Conservation (phyloP, 2,888 invertebrate genomes). For the Caenorhabditis sp. region DNA sequence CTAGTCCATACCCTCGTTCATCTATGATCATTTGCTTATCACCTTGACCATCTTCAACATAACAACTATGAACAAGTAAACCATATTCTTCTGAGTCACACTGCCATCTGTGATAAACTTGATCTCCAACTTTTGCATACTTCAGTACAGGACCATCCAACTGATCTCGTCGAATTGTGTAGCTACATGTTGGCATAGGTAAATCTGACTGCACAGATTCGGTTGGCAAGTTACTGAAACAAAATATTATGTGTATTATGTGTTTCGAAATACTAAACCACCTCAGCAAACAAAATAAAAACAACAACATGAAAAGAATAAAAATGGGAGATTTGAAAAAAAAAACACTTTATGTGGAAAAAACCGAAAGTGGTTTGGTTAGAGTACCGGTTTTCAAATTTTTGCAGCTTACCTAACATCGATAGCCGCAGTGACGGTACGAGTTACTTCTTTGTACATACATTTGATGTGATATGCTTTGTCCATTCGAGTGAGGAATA, state of each 20-base stretch:
- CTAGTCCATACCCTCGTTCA: conserved; percentile 60
- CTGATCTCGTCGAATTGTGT: conserved; percentile 70
- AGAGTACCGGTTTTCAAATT: not conserved
- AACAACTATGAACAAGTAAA: conserved; percentile 69
- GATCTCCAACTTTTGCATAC: conserved; percentile 70
- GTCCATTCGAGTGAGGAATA: conserved; percentile 70
- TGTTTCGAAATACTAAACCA: no score
- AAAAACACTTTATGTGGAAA: not conserved
- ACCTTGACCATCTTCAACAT: conserved; percentile 71
- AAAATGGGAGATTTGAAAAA: not conserved
- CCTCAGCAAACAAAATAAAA: not conserved
- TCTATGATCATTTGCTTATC: conserved; percentile 67
- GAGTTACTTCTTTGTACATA: conserved; percentile 66
- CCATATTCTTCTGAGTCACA: conserved; percentile 69
- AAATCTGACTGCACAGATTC: conserved; percentile 59
- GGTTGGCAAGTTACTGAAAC: conserved; percentile 67
- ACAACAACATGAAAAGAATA: not conserved
- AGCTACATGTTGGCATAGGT: conserved; percentile 69
- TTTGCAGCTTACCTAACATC: conserved; percentile 67
- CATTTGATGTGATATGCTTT: conserved; percentile 71
- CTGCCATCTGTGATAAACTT: conserved; percentile 71
- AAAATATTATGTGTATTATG: not conserved
- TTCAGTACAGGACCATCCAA: conserved; percentile 68
- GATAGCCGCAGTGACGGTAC: conserved; percentile 61
- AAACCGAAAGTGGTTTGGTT: not conserved